phyloP scores from a whole-genome alignment of 2,888 invertebrate species.

The Drosophila mettleri region DNA sequence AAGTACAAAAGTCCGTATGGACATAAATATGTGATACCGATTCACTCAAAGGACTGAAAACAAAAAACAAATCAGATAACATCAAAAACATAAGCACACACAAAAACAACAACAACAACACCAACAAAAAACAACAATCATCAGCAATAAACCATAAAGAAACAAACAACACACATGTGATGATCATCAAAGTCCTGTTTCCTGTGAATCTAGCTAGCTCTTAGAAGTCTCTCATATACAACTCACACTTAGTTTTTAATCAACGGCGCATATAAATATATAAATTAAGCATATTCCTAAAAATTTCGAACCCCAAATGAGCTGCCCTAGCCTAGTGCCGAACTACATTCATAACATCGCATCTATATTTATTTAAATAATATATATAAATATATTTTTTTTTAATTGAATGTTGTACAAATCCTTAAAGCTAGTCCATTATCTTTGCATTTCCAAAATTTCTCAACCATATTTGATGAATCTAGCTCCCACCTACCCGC shows the following conservation, averaged over 20 bases:
- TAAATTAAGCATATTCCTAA: slow-evolving; percentile 37
- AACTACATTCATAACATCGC: slow-evolving; percentile 47
- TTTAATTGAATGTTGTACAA: slow-evolving; percentile 19
- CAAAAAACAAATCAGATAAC: slow-evolving; percentile 70
- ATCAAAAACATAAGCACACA: slow-evolving; percentile 41
- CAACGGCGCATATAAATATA: slow-evolving; percentile 40
- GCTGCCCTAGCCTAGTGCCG: slow-evolving; percentile 61
- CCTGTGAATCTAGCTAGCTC: slow-evolving; percentile 79
- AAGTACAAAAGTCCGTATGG: slow-evolving; percentile 94
- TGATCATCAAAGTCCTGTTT: slow-evolving; percentile 79
- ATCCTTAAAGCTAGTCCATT: slow-evolving; percentile 30
- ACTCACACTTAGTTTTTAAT: slow-evolving; percentile 67
- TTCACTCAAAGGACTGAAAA: slow-evolving; percentile 86
- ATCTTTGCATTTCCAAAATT: slow-evolving; percentile 38
- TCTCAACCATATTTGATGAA: slow-evolving; percentile 10
- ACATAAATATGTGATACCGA: slow-evolving; percentile 92
- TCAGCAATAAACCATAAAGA: slow-evolving; percentile 24
- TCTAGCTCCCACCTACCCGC: slow-evolving; percentile 26
- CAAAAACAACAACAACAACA: slow-evolving; percentile 18
- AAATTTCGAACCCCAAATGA: slow-evolving; percentile 30
- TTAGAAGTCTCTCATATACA: slow-evolving; percentile 67
- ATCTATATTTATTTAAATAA: slow-evolving; percentile 22
- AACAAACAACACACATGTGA: slow-evolving; percentile 70
- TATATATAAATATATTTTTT: not conserved
- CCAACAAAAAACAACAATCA: slow-evolving; percentile 25